A percentile compares a stretch with the other conserved stretches of the same genome.
Conservation (phyloP, 2,113 vertebrate species). For the Ceyx margarethae region DNA sequence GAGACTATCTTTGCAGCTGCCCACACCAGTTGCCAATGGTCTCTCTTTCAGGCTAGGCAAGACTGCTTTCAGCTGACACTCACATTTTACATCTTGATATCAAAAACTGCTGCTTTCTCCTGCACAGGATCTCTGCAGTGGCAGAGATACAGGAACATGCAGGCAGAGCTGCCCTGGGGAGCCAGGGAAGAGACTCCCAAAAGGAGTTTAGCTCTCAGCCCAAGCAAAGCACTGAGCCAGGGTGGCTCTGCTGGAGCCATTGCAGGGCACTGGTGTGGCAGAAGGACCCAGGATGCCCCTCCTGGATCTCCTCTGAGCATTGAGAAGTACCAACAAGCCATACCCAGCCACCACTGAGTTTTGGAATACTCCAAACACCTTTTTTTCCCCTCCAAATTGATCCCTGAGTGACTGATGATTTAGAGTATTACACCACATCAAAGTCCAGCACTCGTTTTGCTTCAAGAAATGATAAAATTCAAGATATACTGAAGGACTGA, state of each 20-base stretch:
- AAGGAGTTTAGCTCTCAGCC: neutral
- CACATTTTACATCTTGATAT: neutral
- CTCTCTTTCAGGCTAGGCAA: neutral
- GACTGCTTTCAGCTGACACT: neutral
- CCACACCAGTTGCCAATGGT: neutral
- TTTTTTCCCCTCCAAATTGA: neutral
- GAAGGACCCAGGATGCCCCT: neutral
- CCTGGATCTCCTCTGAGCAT: neutral
- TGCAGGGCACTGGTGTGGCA: neutral
- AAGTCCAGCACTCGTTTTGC: neutral
- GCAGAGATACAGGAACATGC: neutral
- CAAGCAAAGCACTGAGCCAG: neutral
- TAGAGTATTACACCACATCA: neutral
- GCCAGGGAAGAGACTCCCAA: neutral
- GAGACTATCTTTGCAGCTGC: neutral
- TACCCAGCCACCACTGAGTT: neutral
- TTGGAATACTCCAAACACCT: neutral
- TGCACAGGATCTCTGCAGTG: neutral
- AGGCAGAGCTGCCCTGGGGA: neutral
- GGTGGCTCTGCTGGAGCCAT: neutral
- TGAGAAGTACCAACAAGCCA: neutral
- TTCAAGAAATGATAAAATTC: neutral
- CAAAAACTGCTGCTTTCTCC: neutral
- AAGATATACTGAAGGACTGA: neutral
- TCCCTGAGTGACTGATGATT: neutral